phyloP scores from a whole-genome alignment of 2,113 vertebrate species.

The Dinomys branickii region DNA sequence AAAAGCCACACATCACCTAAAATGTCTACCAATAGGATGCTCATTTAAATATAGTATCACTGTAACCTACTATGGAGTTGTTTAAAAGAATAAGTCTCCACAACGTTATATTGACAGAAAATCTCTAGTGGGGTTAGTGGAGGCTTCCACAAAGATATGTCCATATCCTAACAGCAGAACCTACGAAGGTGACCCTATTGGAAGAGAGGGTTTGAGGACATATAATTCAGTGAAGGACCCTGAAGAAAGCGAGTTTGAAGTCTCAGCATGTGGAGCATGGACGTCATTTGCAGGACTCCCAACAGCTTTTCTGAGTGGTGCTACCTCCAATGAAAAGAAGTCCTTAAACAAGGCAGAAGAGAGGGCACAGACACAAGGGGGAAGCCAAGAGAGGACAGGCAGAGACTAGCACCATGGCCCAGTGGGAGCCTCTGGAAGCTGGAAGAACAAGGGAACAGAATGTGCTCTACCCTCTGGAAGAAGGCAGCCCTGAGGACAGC shows the following conservation, averaged over 20 bases:
- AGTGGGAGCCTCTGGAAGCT: not conserved
- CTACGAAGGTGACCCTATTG: not conserved
- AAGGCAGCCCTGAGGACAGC: accelerated
- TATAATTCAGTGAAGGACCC: not conserved
- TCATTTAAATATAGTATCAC: not conserved
- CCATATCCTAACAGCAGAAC: not conserved
- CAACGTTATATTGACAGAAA: not conserved
- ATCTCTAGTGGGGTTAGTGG: not conserved
- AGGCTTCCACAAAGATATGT: not conserved
- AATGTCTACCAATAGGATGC: not conserved
- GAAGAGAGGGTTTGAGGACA: not conserved
- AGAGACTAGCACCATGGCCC: not conserved
- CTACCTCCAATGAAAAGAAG: not conserved
- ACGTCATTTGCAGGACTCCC: not conserved
- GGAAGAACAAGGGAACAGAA: not conserved
- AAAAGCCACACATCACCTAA: not conserved
- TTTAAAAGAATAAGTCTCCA: not conserved
- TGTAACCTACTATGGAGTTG: not conserved
- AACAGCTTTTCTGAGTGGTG: not conserved
- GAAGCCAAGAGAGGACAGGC: not conserved
- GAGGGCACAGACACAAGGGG: not conserved
- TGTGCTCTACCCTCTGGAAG: not conserved
- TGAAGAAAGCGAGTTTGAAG: not conserved
- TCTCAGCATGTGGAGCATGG: not conserved
- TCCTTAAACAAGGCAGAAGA: not conserved